Evolutionary conservation across 1,140 invertebrate genomes (phyloP).

Genomic region (Euborellia annulipes): DNA sequence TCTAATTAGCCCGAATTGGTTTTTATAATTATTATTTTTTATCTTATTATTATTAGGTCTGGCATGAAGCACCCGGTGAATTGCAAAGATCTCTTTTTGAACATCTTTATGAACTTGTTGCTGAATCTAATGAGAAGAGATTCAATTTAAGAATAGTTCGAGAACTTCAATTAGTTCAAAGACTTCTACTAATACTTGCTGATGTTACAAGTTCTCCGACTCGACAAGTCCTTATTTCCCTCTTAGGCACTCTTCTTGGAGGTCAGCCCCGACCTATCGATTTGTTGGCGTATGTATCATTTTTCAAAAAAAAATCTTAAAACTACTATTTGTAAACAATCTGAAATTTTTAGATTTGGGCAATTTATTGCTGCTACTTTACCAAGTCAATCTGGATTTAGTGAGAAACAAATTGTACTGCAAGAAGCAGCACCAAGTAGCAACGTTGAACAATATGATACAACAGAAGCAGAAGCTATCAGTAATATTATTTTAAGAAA

Average conservation of each 20-base stretch:
- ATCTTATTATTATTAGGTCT: constrained; percentile 33
- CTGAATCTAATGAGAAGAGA: constrained; percentile 82
- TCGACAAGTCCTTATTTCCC: constrained; percentile 57
- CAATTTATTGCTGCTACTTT: constrained; percentile 82
- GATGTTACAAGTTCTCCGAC: constrained; percentile 54
- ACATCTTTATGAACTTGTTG: constrained; percentile 84
- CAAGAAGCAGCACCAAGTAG: constrained; percentile 27
- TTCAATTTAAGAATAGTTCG: constrained; percentile 78
- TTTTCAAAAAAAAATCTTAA: too few species aligned
- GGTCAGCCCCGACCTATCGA: constrained; percentile 64
- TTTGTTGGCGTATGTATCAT: constrained; percentile 42
- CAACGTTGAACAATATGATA: constrained; percentile 26
- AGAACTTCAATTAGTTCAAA: constrained; percentile 63
- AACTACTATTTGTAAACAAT: too few species aligned
- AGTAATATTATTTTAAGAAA: constrained; percentile 57
- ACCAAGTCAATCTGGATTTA: constrained; percentile 33
- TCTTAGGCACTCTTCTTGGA: constrained; percentile 60
- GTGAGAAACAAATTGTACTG: constrained; percentile 41
- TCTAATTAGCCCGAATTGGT: not conserved
- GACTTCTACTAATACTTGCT: constrained; percentile 60
- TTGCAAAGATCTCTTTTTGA: constrained; percentile 84
- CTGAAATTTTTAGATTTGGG: constrained; percentile 56
- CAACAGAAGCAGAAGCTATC: constrained; percentile 29
- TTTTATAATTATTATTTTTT: not conserved
- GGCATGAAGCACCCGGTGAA: constrained; percentile 74